A percentile compares a stretch with the other conserved stretches of the same genome.
phyloP scores from a whole-genome alignment of 1,140 invertebrate genomes.

The Aphis gossypii region DNA sequence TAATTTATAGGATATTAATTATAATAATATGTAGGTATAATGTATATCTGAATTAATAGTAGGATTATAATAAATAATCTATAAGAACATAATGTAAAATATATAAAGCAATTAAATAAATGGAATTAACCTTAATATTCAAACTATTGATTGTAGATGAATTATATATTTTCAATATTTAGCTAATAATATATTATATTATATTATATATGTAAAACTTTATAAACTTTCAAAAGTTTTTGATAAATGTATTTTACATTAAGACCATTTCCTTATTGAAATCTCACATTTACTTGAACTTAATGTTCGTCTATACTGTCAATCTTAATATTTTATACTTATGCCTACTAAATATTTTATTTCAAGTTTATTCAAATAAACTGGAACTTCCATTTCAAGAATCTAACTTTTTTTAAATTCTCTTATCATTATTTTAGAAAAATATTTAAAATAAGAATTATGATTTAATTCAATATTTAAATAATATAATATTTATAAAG shows the following conservation, averaged over 20 bases:
- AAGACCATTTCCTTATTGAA: neutral
- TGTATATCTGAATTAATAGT: too few species aligned
- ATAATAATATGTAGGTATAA: too few species aligned
- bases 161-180: neutral
- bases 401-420: neutral
- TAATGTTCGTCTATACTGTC: neutral
- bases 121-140: neutral
- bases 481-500: neutral
- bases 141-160: neutral
- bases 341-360: conserved; percentile 1
- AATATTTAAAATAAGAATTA: neutral
- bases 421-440: neutral
- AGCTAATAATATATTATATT: neutral
- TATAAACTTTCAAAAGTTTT: neutral
- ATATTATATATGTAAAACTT: neutral
- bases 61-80: neutral
- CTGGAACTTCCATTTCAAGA: neutral
- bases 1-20: too few species aligned
- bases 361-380: neutral
- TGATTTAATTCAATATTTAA: neutral
- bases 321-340: neutral
- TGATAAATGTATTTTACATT: conserved; percentile 21
- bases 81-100: neutral
- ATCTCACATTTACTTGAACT: neutral
- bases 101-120: neutral